Base-by-base conservation (phyloP, 2,888 invertebrate species). In the Tetranychus truncatus region DNA sequence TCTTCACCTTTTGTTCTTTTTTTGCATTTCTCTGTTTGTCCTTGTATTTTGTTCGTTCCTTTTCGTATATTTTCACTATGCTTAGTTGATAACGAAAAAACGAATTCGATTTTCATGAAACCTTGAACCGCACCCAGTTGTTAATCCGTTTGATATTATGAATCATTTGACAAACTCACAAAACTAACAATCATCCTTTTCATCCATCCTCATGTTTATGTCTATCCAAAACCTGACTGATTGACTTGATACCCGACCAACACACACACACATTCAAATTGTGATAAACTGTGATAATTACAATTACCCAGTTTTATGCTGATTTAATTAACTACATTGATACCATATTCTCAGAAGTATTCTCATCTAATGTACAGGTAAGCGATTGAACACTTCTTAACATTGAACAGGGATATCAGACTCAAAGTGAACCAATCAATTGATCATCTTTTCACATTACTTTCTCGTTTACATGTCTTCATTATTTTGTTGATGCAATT, bases 281-380 rank as follows among this genome's bases (percentile, higher is more conserved):
- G n/a, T 66, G 11, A 20, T 66, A 66, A 66, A 18, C 20, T 66
- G 66, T 15, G 18, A 66, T 66, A 20, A 18, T 66, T 18, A 18
- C 15, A 66, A 18, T n/a, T 71, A 9, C 18, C 72, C 45, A 76
- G 76, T 76, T 76, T 76, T 76, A 76, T 75, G 21, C 72, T 15
- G 74, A 76, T 46, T 67, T 76, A 45, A 71, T 75, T 72, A 76
- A 73, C 72, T 76, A 76, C 71, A 76, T 76, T 65, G 75, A 76
- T 75, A 65, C 73, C 45, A 76, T 76, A 45, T 76, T 76, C 74
- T 69, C 75, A 66, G 75, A 76, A 69, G 76, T 76, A 44, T 74
- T 76, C 55, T 72, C 76, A 45, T 65, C 74, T 18, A 74, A 71
- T n/a, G 18, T 72, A 45, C 18, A 71, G 24, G 71, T 21, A 71